Evolutionary conservation across 2,797 vertebrate species (phyloP).

Genomic region (Florisuga fusca): DNA sequence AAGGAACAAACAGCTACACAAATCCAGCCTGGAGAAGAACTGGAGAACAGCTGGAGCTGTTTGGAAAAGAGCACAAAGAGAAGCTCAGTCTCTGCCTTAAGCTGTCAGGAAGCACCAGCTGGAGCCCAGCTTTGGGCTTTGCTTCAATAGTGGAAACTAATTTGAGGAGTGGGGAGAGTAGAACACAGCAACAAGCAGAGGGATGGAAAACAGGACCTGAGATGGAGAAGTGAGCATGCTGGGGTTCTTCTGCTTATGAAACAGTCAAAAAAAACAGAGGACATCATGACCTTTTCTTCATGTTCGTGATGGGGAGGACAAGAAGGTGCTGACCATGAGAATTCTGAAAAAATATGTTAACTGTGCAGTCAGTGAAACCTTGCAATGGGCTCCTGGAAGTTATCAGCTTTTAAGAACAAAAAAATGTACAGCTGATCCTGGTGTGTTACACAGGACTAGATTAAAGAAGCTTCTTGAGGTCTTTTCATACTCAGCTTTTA

Average conservation of each 20-base stretch:
- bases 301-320: not conserved
- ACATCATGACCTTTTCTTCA: not conserved
- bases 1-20: not conserved
- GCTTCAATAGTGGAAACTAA: not conserved
- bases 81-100: not conserved
- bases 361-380: not conserved
- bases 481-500: not conserved
- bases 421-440: not conserved
- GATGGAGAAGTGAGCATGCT: not conserved
- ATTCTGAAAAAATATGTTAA: not conserved
- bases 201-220: not conserved
- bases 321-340: not conserved
- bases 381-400: not conserved
- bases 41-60: not conserved
- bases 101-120: not conserved
- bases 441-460: not conserved
- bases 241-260: not conserved
- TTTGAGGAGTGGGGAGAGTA: not conserved
- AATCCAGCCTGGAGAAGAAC: not conserved
- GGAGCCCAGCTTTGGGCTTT: not conserved
- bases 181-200: not conserved
- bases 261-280: accelerated
- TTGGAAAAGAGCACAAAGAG: not conserved
- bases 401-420: not conserved
- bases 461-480: not conserved